Evolutionary conservation across 2,888 invertebrate species (phyloP), one percentile per base, ranked within the genome.

Genomic region (Oeneis ivallda): DNA sequence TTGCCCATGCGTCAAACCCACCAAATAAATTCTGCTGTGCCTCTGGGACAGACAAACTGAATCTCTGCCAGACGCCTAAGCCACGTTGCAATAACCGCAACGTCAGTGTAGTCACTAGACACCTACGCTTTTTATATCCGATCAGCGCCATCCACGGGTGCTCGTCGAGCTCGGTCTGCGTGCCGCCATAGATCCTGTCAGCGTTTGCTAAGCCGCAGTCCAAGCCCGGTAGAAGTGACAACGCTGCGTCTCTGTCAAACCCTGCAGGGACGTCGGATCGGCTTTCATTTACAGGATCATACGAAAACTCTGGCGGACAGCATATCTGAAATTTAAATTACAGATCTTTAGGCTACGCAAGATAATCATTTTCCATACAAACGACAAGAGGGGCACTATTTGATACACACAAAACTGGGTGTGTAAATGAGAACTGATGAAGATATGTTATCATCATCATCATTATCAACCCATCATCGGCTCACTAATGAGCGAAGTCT

Each of bases 91-190:
- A n/a, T n/a, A n/a, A n/a, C n/a, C n/a, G n/a, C n/a, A n/a, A 41
- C 39, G 39, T 11, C 13, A 11, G 13, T 19, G 32, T 6, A 10
- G 8, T n/a, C n/a, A 13, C 0, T 49, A 8, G 9, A 15, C 9
- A 47, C 53, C n/a, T 10, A 56, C 56, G 9, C 8, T 19, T 17
- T 5, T 11, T 7, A 41, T 95, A 95, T 79, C 93, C 92, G 8
- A 95, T 75, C n/a, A 95, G 82, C 0, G 88, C 93, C 94, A 95
- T 94, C 95, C 95, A 95, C 0, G 95, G 95, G 72, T 93, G 95
- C 74, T 95, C 95, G 65, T 94, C 94, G 15, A 95, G 84, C 17
- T 93, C 93, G 0, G 94, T 92, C 56, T 77, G 76, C 45, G 88
- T 86, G 1, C 95, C 95, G 2, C 95, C 95, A 41, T 93, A 92